These are phyloP conservation scores for Rhingia campestris DNA, from an alignment of 2,888 invertebrate species.

Conservation along the genomic window DNA sequence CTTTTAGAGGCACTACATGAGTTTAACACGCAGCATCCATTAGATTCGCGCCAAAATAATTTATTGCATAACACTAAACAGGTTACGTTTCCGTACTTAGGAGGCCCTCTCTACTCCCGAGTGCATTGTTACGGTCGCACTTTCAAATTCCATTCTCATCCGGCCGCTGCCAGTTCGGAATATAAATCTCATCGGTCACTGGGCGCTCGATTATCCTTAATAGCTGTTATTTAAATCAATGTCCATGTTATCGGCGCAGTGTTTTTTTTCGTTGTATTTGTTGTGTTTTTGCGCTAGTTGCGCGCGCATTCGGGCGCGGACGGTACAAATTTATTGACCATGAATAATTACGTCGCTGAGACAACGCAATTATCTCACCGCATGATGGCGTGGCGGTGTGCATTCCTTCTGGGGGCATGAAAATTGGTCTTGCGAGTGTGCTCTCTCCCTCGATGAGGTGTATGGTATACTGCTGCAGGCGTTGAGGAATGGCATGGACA, in stretches of 20 bases:
- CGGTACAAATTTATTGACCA: slow-evolving; percentile 80
- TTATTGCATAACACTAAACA: slow-evolving; percentile 56
- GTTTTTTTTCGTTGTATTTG: slow-evolving; percentile 28
- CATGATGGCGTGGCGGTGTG: slow-evolving; percentile 61
- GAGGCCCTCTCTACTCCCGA: neutral
- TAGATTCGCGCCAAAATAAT: slow-evolving; percentile 52
- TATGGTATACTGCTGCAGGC: slow-evolving; percentile 44
- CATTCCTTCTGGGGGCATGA: slow-evolving; percentile 35
- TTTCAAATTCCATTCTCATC: slow-evolving; percentile 62
- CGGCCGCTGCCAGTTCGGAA: slow-evolving; percentile 11
- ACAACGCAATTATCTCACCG: slow-evolving; percentile 80
- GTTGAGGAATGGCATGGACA: slow-evolving; percentile 56
- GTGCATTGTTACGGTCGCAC: slow-evolving; percentile 37
- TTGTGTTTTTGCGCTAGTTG: neutral
- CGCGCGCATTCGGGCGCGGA: slow-evolving; percentile 22
- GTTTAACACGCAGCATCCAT: slow-evolving; percentile 32
- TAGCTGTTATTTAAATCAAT: slow-evolving; percentile 81
- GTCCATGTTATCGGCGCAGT: slow-evolving; percentile 74
- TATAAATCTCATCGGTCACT: slow-evolving; percentile 67
- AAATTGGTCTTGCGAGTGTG: slow-evolving; percentile 77
- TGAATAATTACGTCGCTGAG: slow-evolving; percentile 78
- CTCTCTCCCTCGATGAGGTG: slow-evolving; percentile 55
- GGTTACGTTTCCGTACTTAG: slow-evolving; percentile 50
- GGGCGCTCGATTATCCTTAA: slow-evolving; percentile 77
- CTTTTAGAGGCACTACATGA: slow-evolving; percentile 40